Base-by-base conservation (phyloP, 2,797 vertebrate genomes). In the Limnodromus scolopaceus region DNA sequence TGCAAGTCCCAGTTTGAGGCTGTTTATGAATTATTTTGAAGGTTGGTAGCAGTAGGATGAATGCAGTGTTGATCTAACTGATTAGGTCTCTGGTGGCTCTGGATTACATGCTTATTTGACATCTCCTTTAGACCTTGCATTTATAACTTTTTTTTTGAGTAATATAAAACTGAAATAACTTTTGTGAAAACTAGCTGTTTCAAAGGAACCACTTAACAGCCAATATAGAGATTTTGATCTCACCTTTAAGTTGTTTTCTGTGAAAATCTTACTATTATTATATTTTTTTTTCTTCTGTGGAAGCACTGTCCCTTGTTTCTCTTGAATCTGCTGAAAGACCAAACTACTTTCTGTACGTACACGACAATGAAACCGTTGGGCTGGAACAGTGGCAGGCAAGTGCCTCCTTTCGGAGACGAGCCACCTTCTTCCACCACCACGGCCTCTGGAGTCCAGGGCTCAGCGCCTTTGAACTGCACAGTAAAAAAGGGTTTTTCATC, bases 291-390 rank as follows among this genome's bases (percentile, higher is more conserved):
- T 17, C 27, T 20, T 89, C 57, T 84, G 45, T 96, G 84, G 24
- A 95, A 99, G 99, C 99, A 36, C 89, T 98, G 34, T 98, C 98
- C 43, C 97, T 99, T 68, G 98, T 99, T 96, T 99, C 99, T 6
- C 95, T 99, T 95, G 99, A 99, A 94, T 99, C 99, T 89, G 99
- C 99, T 10, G 99, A 99, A 97, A 99, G 99, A 76, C 99, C 99
- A 43, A 99, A 99, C 98, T 99, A 99, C 97, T 99, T 99, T 97
- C 98, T 99, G 38, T 99, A 96, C 1, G 98, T 99, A 46, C 98
- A 98, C 0, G 97, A 98, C 14, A 97, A 98, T 75, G 98, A 98
- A 78, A 97, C 87, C 6, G 46, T 99, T 54, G 98, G 98, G 23
- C 55, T 99, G 98, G 98, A 99, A 93, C 98, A 96, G 65, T 99